Evolutionary conservation across 2,797 vertebrate species (phyloP).

Genomic region (Rachycentron canadum): DNA sequence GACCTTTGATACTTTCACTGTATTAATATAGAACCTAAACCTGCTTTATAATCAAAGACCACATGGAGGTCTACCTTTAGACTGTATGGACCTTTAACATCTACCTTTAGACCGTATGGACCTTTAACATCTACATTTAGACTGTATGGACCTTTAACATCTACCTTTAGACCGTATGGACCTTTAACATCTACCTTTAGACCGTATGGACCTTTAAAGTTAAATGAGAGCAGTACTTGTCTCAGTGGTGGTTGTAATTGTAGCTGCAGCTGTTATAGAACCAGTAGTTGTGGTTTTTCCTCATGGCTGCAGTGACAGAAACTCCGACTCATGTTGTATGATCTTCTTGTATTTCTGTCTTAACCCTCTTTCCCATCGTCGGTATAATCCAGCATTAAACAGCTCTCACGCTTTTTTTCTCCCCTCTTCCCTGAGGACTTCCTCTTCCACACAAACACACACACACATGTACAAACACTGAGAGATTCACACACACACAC

Average conservation of each 20-base stretch:
- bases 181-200: too few relatives aligned
- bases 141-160: too few relatives aligned
- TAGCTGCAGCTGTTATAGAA: not conserved
- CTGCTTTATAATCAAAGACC: too few relatives aligned
- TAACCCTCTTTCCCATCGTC: constrained; percentile 65
- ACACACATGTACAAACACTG: constrained; percentile 19
- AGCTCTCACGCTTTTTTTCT: constrained; percentile 73
- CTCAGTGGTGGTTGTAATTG: not conserved
- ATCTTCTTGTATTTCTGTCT: constrained; percentile 60
- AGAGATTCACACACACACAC: constrained; percentile 29
- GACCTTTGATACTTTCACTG: too few relatives aligned
- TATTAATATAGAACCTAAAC: too few relatives aligned
- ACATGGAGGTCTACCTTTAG: too few relatives aligned
- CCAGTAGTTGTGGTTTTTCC: not conserved
- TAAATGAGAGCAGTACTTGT: not conserved
- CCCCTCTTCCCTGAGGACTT: constrained; percentile 62
- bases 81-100: too few relatives aligned
- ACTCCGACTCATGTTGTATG: not conserved
- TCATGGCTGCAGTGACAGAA: not conserved
- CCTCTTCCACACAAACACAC: constrained; percentile 33
- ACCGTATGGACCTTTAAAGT: too few relatives aligned
- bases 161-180: too few relatives aligned
- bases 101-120: too few relatives aligned
- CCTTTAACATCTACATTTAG: too few relatives aligned
- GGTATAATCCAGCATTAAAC: constrained; percentile 73